Evolutionary conservation across 2,113 vertebrate species (phyloP).

Genomic region (Chelonoidis abingdonii): DNA sequence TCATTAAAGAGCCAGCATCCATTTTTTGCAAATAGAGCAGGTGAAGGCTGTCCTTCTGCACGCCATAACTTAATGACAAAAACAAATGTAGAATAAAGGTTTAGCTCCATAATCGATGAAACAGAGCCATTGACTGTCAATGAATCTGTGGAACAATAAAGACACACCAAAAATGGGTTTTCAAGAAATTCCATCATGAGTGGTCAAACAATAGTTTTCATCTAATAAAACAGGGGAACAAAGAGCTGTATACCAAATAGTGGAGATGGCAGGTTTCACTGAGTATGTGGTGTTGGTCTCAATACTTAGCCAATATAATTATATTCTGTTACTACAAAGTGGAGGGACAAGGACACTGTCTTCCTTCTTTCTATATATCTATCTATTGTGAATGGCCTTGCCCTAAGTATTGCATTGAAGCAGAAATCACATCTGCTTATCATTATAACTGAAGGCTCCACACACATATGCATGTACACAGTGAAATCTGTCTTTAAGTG

Average conservation of each 20-base stretch:
- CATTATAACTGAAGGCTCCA: background rate
- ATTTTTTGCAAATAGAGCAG: conserved; percentile 9
- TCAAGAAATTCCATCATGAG: conserved; percentile 18
- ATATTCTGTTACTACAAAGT: background rate
- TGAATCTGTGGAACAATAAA: conserved; percentile 35
- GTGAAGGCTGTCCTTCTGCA: conserved; percentile 55
- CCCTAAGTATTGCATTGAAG: background rate
- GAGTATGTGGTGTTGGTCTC: background rate
- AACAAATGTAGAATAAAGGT: background rate
- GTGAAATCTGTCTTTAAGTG: conserved; percentile 28
- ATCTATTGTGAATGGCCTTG: background rate
- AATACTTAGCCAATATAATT: background rate
- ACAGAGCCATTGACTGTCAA: conserved; percentile 50
- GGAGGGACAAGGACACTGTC: background rate
- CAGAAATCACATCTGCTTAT: background rate
- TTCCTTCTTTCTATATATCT: conserved; percentile 6
- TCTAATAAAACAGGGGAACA: background rate
- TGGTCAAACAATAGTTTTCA: background rate
- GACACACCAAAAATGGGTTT: conserved; percentile 34
- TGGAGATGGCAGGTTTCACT: background rate
- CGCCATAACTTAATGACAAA: conserved; percentile 14
- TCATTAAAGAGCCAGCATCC: conserved; percentile 71
- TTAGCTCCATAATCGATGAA: conserved; percentile 27
- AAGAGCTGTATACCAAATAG: background rate
- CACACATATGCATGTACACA: background rate